Percentiles rank a stretch among this genome's conserved stretches.
Evolutionary conservation across 2,888 invertebrate genomes (phyloP).

Genomic region (Digitonthophagus gazella): DNA sequence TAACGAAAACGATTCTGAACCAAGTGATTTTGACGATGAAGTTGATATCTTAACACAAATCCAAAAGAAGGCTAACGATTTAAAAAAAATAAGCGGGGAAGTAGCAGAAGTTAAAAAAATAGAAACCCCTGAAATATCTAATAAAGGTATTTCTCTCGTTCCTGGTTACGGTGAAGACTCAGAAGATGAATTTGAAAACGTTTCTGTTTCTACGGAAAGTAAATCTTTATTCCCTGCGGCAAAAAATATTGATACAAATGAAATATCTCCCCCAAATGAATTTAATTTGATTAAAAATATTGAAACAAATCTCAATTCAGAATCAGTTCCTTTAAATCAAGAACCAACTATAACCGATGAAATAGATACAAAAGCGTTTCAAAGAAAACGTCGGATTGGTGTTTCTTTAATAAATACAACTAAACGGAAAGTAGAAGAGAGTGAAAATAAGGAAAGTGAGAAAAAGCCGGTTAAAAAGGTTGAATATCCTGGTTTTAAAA

Average conservation of each 20-base stretch:
- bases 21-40: constrained; percentile 44
- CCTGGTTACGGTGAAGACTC: constrained; percentile 59
- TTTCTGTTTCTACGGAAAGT: constrained; percentile 1
- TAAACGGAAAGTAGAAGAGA: constrained; percentile 26
- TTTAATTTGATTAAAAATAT: not conserved
- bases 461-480: constrained; percentile 34
- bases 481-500: constrained; percentile 45
- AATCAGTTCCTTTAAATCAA: not conserved
- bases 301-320: not conserved
- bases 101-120: constrained; percentile 44
- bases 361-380: constrained; percentile 54
- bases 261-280: constrained; percentile 16
- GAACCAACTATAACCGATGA: constrained; percentile 13
- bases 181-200: constrained; percentile 49
- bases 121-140: constrained; percentile 28
- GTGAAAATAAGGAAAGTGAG: constrained; percentile 30
- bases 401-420: constrained; percentile 50
- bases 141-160: constrained; percentile 51
- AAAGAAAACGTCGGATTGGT: constrained; percentile 57
- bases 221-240: constrained; percentile 26
- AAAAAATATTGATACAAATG: not conserved
- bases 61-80: constrained; percentile 49
- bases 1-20: constrained; percentile 10
- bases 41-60: constrained; percentile 48
- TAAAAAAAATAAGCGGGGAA: constrained; percentile 50